These are phyloP conservation scores for Ectropis crepuscularia DNA, from an alignment of 2,888 invertebrate genomes.

Conservation along the genomic window DNA sequence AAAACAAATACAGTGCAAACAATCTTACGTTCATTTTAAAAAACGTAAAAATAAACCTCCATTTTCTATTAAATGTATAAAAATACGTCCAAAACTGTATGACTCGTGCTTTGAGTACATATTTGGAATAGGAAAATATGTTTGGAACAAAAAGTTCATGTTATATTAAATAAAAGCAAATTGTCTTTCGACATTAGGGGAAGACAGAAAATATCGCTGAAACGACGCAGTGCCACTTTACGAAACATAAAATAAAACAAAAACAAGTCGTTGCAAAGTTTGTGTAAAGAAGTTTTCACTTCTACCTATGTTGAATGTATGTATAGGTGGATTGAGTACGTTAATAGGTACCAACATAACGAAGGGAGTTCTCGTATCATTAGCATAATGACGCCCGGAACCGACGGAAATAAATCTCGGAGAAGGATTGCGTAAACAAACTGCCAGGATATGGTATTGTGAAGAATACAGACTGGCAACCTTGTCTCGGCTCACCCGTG, in stretches of 20 bases:
- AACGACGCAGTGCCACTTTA: constrained; percentile 54
- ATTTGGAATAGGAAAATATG: too few species aligned
- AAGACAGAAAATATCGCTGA: constrained; percentile 45
- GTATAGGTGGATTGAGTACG: constrained; percentile 1
- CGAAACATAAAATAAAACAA: constrained; percentile 35
- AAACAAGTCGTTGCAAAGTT: constrained; percentile 23
- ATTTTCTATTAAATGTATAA: too few species aligned
- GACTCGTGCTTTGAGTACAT: too few species aligned
- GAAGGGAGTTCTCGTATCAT: constrained; percentile 42
- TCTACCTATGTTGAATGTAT: too few species aligned
- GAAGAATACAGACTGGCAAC: not conserved
- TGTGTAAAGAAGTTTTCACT: not conserved
- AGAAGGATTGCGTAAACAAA: constrained; percentile 29
- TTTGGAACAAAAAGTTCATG: too few species aligned
- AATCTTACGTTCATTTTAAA: too few species aligned
- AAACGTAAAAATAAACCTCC: too few species aligned
- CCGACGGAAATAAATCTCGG: constrained; percentile 55
- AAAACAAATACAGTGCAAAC: too few species aligned
- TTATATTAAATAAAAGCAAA: constrained; percentile 39
- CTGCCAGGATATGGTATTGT: not conserved
- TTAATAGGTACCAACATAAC: constrained; percentile 13
- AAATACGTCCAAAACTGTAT: too few species aligned
- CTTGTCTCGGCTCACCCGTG: too few species aligned
- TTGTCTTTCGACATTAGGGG: constrained; percentile 51
- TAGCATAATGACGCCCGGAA: constrained; percentile 63